Percentiles rank a stretch among this genome's conserved stretches.
Evolutionary conservation across 2,888 invertebrate genomes (phyloP).

Genomic region (Allophyes oxyacanthae): DNA sequence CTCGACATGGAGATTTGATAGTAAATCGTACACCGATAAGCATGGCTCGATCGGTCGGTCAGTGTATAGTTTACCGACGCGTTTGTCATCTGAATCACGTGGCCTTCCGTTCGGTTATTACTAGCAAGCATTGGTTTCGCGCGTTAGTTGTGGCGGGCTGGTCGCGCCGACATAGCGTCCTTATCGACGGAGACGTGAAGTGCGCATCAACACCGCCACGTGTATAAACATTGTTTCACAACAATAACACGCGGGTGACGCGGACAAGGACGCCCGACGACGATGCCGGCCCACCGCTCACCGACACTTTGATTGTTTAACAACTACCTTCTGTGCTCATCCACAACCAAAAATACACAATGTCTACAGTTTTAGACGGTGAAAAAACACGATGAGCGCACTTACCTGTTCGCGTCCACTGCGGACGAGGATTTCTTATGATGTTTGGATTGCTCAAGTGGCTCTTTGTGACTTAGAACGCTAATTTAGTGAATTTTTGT

Average conservation of each 20-base stretch:
- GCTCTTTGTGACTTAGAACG: conserved; percentile 68
- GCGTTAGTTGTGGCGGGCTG: conserved; percentile 83
- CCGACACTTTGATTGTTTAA: conserved; percentile 66
- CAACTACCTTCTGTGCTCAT: conserved; percentile 62
- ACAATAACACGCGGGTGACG: conserved; percentile 84
- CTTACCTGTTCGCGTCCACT: conserved; percentile 55
- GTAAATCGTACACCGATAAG: conserved; percentile 71
- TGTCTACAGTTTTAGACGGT: conserved; percentile 58
- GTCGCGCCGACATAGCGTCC: conserved; percentile 79
- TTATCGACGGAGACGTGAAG: conserved; percentile 78
- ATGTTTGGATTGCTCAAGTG: conserved; percentile 67
- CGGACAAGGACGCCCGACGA: conserved; percentile 77
- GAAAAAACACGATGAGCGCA: conserved; percentile 65
- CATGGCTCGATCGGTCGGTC: conserved; percentile 68
- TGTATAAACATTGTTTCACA: conserved; percentile 88
- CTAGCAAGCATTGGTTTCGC: conserved; percentile 76
- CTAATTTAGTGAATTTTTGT: conserved; percentile 59
- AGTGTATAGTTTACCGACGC: conserved; percentile 73
- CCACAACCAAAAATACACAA: conserved; percentile 58
- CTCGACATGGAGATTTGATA: conserved; percentile 53
- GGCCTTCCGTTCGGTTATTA: conserved; percentile 82
- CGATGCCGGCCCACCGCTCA: conserved; percentile 67
- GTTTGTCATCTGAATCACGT: conserved; percentile 87
- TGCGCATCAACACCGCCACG: conserved; percentile 83
- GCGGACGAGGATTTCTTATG: conserved; percentile 65